These are phyloP conservation scores for Coregonus clupeaformis DNA, from an alignment of 2,113 vertebrate species.

Conservation along the genomic window DNA sequence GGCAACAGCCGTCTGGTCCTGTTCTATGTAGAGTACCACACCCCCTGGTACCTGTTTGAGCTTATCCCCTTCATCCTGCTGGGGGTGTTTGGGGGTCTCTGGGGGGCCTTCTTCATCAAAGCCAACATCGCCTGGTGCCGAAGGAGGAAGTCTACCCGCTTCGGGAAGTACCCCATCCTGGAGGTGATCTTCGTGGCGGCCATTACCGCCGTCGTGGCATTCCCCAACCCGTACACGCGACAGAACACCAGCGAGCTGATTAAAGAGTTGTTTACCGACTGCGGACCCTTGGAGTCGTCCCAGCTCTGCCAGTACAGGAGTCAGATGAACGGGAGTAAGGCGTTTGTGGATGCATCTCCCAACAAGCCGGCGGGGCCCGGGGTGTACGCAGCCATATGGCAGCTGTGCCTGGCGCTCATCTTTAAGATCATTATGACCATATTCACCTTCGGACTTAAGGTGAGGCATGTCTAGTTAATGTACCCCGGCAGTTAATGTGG, in stretches of 20 bases:
- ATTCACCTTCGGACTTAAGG: constrained; percentile 98
- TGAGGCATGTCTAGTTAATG: constrained; percentile 48
- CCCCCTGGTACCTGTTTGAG: constrained; percentile 99
- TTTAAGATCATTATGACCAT: constrained; percentile 99
- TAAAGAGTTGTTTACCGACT: constrained; percentile 97
- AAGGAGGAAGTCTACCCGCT: constrained; percentile 92
- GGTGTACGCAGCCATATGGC: constrained; percentile 97
- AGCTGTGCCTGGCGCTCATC: constrained; percentile 92
- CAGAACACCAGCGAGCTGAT: constrained; percentile 98
- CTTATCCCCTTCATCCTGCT: constrained; percentile 96
- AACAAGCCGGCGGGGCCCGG: constrained; percentile 88
- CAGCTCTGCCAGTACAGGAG: constrained; percentile 96
- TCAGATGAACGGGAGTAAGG: constrained; percentile 91
- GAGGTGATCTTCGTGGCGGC: constrained; percentile 95
- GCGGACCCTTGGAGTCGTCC: constrained; percentile 91
- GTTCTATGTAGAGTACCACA: constrained; percentile 99
- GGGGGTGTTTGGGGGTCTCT: constrained; percentile 96
- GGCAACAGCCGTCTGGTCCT: constrained; percentile 96
- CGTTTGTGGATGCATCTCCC: constrained; percentile 82
- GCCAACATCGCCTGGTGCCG: constrained; percentile 97
- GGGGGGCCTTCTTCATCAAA: constrained; percentile 98
- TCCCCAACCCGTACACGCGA: constrained; percentile 94
- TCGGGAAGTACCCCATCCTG: constrained; percentile 93
- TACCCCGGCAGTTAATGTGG: background rate
- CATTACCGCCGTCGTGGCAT: constrained; percentile 92